Percentiles rank a stretch among this genome's conserved stretches.
Evolutionary conservation across 2,113 vertebrate species (phyloP).

Genomic region (Ondatra zibethicus): DNA sequence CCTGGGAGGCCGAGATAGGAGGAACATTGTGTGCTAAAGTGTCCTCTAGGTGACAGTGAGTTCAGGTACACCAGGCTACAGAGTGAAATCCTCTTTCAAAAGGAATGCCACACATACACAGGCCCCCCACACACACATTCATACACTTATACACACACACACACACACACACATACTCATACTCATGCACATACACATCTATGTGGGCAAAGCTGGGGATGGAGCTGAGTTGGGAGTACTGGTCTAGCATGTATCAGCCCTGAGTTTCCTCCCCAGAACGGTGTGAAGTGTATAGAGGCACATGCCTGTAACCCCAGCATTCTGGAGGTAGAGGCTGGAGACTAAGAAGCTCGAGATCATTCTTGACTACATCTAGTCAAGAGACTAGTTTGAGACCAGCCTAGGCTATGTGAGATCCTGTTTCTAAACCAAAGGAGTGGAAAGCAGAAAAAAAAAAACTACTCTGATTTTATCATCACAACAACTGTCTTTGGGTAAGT

Average conservation of each 20-base stretch:
- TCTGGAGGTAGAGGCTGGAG: neutral
- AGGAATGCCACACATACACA: neutral
- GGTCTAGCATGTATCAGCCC: neutral
- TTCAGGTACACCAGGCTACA: neutral
- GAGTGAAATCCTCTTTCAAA: neutral
- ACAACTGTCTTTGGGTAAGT: neutral
- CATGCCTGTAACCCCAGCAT: neutral
- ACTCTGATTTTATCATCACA: slow-evolving; percentile 31
- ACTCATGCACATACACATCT: no score
- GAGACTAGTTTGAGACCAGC: neutral
- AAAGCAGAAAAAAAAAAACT: neutral
- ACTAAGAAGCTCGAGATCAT: neutral
- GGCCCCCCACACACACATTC: no score
- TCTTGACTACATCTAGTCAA: neutral
- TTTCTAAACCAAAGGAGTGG: neutral
- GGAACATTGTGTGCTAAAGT: neutral
- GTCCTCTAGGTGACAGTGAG: neutral
- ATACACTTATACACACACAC: no score
- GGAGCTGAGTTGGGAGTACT: neutral
- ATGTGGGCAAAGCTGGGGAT: neutral
- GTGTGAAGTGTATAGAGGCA: no score
- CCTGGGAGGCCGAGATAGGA: neutral
- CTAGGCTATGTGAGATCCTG: neutral
- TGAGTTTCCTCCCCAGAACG: neutral
- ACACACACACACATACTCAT: no score